A percentile compares a stretch with the other conserved stretches of the same genome.
Conservation (phyloP, 2,888 invertebrate species). For the Drosophila neutralis region DNA sequence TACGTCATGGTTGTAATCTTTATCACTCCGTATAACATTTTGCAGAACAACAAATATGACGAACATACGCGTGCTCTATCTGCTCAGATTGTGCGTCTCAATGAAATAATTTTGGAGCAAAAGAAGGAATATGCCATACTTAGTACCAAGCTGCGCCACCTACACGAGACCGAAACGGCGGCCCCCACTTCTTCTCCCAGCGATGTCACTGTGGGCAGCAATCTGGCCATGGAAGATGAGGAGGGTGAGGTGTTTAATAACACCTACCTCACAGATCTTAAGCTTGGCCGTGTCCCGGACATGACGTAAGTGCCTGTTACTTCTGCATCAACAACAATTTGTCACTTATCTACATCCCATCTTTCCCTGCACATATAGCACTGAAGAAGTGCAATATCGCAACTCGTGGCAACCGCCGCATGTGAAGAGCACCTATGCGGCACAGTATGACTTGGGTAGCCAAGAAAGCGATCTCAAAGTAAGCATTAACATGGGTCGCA, state of each 20-base stretch:
- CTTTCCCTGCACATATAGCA: constrained; percentile 58
- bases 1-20: neutral
- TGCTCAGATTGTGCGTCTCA: constrained; percentile 81
- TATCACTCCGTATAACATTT: neutral
- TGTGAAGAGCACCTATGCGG: constrained; percentile 93
- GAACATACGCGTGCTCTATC: constrained; percentile 82
- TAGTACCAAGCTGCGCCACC: constrained; percentile 80
- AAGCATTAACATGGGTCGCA: constrained; percentile 58
- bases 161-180: constrained; percentile 51
- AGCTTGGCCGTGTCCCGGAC: constrained; percentile 86
- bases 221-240: constrained; percentile 92
- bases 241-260: constrained; percentile 94
- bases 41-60: constrained; percentile 81
- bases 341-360: neutral
- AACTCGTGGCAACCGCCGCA: constrained; percentile 94
- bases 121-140: constrained; percentile 83
- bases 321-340: constrained; percentile 62
- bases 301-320: constrained; percentile 59
- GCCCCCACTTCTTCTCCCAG: neutral
- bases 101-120: constrained; percentile 82
- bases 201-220: constrained; percentile 76
- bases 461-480: constrained; percentile 90
- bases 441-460: constrained; percentile 89
- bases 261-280: constrained; percentile 89
- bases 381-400: constrained; percentile 91